A percentile compares a stretch with the other conserved stretches of the same genome.
phyloP scores from a whole-genome alignment of 1,140 invertebrate species.

The Hylaeus anthracinus region DNA sequence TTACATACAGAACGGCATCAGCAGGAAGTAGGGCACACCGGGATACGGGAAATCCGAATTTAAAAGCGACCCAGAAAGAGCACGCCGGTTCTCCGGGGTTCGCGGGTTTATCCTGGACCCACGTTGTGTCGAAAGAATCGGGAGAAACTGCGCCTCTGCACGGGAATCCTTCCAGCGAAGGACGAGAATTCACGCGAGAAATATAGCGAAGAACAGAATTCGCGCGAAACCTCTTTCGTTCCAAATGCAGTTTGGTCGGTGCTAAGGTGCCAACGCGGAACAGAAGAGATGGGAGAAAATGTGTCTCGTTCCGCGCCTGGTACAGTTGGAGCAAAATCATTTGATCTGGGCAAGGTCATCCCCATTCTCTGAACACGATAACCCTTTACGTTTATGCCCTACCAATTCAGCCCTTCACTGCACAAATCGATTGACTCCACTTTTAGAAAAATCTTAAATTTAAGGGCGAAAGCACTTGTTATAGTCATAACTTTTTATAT shows the following conservation, averaged over 20 bases:
- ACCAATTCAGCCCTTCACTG: too few relatives aligned
- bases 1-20: constrained; percentile 43
- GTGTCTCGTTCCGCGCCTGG: too few relatives aligned
- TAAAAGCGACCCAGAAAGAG: constrained; percentile 48
- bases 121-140: constrained; percentile 26
- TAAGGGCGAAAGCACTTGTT: too few relatives aligned
- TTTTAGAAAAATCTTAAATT: too few relatives aligned
- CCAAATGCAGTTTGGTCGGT: background rate
- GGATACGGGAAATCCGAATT: constrained; percentile 46
- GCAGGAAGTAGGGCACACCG: constrained; percentile 31
- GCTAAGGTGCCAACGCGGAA: too few relatives aligned
- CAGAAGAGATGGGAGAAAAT: too few relatives aligned
- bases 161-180: background rate
- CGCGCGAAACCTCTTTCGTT: background rate
- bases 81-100: background rate
- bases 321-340: too few relatives aligned
- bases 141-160: constrained; percentile 17
- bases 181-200: constrained; percentile 14
- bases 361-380: too few relatives aligned
- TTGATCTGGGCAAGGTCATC: too few relatives aligned
- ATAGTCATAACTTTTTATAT: too few relatives aligned
- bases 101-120: constrained; percentile 11
- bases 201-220: background rate
- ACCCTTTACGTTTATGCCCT: too few relatives aligned
- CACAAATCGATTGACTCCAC: too few relatives aligned